Conservation (phyloP, 2,113 vertebrate genomes). For the Chauna torquata region DNA sequence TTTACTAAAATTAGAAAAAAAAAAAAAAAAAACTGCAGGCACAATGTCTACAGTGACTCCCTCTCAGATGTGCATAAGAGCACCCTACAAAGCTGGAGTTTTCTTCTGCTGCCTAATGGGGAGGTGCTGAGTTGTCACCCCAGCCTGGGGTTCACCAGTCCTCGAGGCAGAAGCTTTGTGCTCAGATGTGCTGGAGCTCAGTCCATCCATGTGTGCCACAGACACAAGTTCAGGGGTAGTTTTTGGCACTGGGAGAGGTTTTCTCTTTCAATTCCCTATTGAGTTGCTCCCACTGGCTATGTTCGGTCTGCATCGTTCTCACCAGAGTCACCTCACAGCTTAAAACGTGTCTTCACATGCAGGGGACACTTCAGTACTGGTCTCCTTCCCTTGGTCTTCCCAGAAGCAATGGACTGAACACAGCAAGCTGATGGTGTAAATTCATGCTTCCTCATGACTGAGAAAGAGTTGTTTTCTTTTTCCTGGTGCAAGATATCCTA, state of each 20-base stretch:
- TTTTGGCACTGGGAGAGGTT: background rate
- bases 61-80: background rate
- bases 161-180: background rate
- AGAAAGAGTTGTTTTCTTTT: background rate
- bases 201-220: background rate
- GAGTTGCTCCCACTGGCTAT: background rate
- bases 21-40: background rate
- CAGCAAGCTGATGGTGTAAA: background rate
- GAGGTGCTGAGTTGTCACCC: background rate
- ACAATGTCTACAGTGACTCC: background rate
- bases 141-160: background rate
- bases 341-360: fast-evolving
- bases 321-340: background rate
- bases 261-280: background rate
- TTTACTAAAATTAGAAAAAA: background rate
- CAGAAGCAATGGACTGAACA: background rate
- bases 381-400: background rate
- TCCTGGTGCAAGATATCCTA: background rate
- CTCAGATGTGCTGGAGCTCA: constrained; percentile 18
- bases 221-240: background rate
- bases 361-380: background rate
- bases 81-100: background rate
- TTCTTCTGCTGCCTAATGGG: fast-evolving
- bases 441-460: background rate
- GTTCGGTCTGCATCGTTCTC: background rate